phyloP scores from a whole-genome alignment of 2,113 vertebrate genomes.

The Pipa parva region DNA sequence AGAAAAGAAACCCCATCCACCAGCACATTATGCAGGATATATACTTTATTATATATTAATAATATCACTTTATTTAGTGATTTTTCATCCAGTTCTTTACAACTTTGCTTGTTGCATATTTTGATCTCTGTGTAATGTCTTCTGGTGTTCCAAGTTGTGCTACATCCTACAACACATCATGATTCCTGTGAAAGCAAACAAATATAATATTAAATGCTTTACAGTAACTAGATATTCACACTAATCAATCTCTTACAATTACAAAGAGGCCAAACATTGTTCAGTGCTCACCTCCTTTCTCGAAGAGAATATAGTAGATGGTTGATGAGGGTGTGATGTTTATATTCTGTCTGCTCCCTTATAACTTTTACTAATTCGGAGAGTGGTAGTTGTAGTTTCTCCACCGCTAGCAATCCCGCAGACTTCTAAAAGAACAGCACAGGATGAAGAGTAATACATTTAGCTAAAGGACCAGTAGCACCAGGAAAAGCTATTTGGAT shows the following conservation, averaged over 20 bases:
- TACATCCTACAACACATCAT: background rate
- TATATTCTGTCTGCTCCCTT: slow-evolving; percentile 27
- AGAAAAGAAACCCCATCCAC: no score
- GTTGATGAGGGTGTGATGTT: slow-evolving; percentile 38
- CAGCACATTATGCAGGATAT: no score
- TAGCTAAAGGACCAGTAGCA: no score
- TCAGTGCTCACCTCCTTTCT: slow-evolving; percentile 27
- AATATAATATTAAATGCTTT: background rate
- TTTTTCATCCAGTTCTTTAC: background rate
- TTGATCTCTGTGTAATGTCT: background rate
- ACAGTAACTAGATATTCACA: no score
- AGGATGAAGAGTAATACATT: no score
- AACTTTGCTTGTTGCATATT: background rate
- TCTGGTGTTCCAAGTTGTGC: background rate
- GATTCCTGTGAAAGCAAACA: background rate
- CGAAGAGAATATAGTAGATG: slow-evolving; percentile 31
- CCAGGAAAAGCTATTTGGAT: no score
- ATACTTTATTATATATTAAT: no score
- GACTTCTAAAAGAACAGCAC: background rate
- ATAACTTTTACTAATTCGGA: slow-evolving; percentile 40
- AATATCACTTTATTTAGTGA: background rate
- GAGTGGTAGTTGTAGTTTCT: slow-evolving; percentile 39
- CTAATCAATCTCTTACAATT: no score
- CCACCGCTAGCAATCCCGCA: slow-evolving; percentile 6
- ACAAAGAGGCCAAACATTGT: no score